Evolutionary conservation across 2,113 vertebrate genomes (phyloP).

Genomic region (Ailurus styani): DNA sequence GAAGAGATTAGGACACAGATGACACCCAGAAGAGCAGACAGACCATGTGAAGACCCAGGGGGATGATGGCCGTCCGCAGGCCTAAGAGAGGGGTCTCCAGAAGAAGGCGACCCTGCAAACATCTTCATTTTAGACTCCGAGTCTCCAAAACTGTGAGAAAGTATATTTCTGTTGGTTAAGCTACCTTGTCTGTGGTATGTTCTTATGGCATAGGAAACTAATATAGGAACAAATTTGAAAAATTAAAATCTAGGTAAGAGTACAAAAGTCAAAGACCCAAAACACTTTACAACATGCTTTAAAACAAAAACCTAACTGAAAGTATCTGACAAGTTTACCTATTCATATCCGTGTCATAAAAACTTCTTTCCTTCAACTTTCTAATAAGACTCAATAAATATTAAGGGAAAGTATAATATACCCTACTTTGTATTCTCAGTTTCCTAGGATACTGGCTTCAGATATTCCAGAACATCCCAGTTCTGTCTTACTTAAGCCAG

Average conservation of each 20-base stretch:
- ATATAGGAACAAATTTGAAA: not conserved
- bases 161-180: not conserved
- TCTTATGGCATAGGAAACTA: not conserved
- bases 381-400: not conserved
- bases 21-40: not conserved
- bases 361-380: not conserved
- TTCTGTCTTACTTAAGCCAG: not conserved
- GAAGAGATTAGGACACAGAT: not conserved
- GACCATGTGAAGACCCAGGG: not conserved
- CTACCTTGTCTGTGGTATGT: not conserved
- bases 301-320: not conserved
- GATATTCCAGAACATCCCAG: not conserved
- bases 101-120: not conserved
- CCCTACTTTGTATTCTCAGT: not conserved
- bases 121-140: not conserved
- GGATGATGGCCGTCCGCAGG: not conserved
- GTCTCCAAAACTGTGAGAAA: not conserved
- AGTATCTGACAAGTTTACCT: not conserved
- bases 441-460: not conserved
- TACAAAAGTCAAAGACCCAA: slow-evolving; percentile 10
- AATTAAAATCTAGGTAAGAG: not conserved
- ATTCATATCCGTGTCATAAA: not conserved
- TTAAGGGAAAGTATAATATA: not conserved
- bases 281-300: not conserved
- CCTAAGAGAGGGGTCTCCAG: not conserved